Base-by-base conservation (phyloP, 2,797 vertebrate species). In the Enteromius trimaculatus region DNA sequence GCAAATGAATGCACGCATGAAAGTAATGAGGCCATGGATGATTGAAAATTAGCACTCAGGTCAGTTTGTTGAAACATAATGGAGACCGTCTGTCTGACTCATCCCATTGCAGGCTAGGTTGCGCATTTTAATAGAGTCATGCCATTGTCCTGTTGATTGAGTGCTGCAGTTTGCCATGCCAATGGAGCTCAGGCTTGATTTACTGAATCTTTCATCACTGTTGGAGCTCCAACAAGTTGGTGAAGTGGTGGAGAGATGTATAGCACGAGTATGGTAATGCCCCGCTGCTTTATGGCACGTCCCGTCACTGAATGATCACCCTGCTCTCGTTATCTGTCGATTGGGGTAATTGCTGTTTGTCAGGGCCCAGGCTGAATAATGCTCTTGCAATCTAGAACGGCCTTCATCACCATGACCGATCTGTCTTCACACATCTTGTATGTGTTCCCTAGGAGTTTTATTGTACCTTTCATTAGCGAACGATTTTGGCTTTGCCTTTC, bases 321-420 rank as follows among this genome's bases (percentile, higher is more conserved):
- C 86, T 84, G 89, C 91, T 91, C 93, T 94, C 86, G 89, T 94
- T 94, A 94, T 93, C 92, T 93, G 91, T 93, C 92, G 88, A 94
- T 95, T 94, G 94, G 90, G 93, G 91, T 95, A 94, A 94, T 95
- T 94, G 93, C 92, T 93, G 93, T 95, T 94, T 93, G 92, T 93
- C 90, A 85, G 91, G 89, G 90, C 89, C 88, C 10, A 81, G 77
- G 84, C 84, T 95, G 93, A 95, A 89, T 90, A 90, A 95, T 94
- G 90, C 89, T 91, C 89, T 92, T 92, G 92, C 89, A 91, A 90
- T 93, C 89, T 92, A 88, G 85, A 80, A 78, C 34, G 74, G 86
- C 89, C 77, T 89, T 86, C 7, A 70, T 87, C 83, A 82, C 88
- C 29, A 16, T 37, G 71, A 65, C 66, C 60, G 17, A 55, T 81